Percentiles rank a stretch among this genome's conserved stretches.
Evolutionary conservation across 2,888 invertebrate species (phyloP).

Genomic region (Amiota minor): DNA sequence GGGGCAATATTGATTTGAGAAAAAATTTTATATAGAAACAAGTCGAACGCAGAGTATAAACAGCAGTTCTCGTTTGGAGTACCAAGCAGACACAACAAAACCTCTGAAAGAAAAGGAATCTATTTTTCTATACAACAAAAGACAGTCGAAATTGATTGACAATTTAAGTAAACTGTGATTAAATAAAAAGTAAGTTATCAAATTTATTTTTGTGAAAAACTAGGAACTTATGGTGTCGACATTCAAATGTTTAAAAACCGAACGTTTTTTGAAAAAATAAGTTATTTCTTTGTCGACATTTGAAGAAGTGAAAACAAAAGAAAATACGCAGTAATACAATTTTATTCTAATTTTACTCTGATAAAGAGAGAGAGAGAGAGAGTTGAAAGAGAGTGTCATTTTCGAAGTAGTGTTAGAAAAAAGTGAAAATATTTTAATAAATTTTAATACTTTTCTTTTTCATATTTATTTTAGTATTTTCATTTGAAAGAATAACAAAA

Average conservation of each 20-base stretch:
- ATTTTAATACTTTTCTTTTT: conserved; percentile 49
- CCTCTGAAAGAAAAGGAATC: neutral
- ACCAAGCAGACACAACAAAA: conserved; percentile 56
- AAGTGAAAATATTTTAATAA: conserved; percentile 30
- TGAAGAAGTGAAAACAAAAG: conserved; percentile 17
- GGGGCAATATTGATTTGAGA: conserved; percentile 46
- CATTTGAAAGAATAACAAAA: conserved; percentile 22
- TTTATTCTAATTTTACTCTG: too few species aligned
- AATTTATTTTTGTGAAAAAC: neutral
- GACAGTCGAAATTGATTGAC: conserved; percentile 40
- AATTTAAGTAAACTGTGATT: conserved; percentile 28
- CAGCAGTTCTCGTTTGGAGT: conserved; percentile 65
- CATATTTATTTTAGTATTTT: conserved; percentile 26
- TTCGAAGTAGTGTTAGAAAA: conserved; percentile 13
- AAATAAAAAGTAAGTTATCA: conserved; percentile 48
- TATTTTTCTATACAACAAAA: conserved; percentile 35
- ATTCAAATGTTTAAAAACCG: conserved; percentile 27
- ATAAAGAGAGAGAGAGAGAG: neutral
- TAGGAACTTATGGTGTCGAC: too few species aligned
- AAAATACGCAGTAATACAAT: conserved; percentile 16
- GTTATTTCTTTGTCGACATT: conserved; percentile 37
- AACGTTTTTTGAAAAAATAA: conserved; percentile 30
- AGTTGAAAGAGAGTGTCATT: conserved; percentile 6
- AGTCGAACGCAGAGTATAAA: conserved; percentile 62
- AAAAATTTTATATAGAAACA: conserved; percentile 63